Conservation (phyloP, 2,888 invertebrate genomes). For the Rotaria socialis region DNA sequence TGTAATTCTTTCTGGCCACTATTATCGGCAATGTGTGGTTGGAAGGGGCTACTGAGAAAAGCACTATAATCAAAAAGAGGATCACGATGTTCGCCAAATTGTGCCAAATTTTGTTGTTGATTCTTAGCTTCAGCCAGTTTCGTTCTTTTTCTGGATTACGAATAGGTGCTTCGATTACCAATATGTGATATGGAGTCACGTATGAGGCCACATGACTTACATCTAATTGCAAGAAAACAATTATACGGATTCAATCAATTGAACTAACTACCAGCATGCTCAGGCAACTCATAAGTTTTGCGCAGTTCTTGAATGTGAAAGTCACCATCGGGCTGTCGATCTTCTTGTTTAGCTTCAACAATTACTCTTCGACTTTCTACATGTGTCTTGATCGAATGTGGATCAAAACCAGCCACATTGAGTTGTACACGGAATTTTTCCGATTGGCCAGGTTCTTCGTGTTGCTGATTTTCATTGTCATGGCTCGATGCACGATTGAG, state of each 20-base stretch:
- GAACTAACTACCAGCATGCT: conserved; percentile 16
- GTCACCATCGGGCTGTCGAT: conserved; percentile 36
- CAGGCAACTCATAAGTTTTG: conserved; percentile 36
- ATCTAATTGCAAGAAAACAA: too few species aligned
- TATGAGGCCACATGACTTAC: background rate
- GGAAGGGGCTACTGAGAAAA: background rate
- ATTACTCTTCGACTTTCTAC: conserved; percentile 48
- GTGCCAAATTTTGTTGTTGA: too few species aligned
- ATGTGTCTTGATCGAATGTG: conserved; percentile 50
- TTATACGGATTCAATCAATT: too few species aligned
- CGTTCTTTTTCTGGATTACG: background rate
- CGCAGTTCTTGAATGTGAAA: conserved; percentile 32
- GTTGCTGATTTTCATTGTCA: too few species aligned
- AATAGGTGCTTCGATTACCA: background rate
- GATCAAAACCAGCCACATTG: conserved; percentile 46
- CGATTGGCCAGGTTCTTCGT: background rate
- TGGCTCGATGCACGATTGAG: too few species aligned
- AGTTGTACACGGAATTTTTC: conserved; percentile 38
- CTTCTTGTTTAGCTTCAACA: conserved; percentile 50
- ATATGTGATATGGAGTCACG: background rate
- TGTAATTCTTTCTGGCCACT: background rate
- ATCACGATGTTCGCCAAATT: too few species aligned
- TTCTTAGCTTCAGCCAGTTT: background rate
- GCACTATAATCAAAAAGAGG: background rate
- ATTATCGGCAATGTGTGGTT: background rate